Percentiles rank a stretch among this genome's conserved stretches.
phyloP scores from a whole-genome alignment of 2,888 invertebrate species.

The Netelia virgata region DNA sequence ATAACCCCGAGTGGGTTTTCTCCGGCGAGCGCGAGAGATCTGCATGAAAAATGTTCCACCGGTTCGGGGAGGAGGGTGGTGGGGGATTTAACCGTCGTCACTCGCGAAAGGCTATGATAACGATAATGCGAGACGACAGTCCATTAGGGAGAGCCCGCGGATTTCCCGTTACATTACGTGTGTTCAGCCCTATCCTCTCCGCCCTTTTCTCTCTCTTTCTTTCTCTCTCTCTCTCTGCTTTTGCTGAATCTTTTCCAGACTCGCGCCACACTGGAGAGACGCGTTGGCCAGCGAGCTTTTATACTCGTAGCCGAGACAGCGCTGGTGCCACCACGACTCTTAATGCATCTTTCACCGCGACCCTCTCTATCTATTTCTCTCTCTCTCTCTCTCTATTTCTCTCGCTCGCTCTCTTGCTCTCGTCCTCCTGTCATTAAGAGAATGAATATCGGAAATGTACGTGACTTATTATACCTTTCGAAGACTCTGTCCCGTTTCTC shows the following conservation, averaged over 20 bases:
- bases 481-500: slow-evolving; percentile 49
- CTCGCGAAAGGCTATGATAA: slow-evolving; percentile 77
- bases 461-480: slow-evolving; percentile 64
- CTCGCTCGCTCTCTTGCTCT: slow-evolving; percentile 27
- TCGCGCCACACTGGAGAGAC: slow-evolving; percentile 54
- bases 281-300: slow-evolving; percentile 39
- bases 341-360: slow-evolving; percentile 67
- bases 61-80: slow-evolving; percentile 23
- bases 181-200: background rate
- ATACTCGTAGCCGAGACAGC: slow-evolving; percentile 37
- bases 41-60: slow-evolving; percentile 73
- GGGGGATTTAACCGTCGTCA: slow-evolving; percentile 78
- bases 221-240: slow-evolving; percentile 4
- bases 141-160: slow-evolving; percentile 74
- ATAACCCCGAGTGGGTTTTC: slow-evolving; percentile 29
- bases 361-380: slow-evolving; percentile 17
- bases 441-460: slow-evolving; percentile 66
- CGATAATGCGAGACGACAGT: slow-evolving; percentile 79
- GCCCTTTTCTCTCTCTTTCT: slow-evolving; percentile 8
- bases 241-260: slow-evolving; percentile 45
- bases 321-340: slow-evolving; percentile 53
- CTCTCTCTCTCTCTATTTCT: slow-evolving; percentile 37
- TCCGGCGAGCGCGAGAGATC: slow-evolving; percentile 59
- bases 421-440: slow-evolving; percentile 63
- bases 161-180: slow-evolving; percentile 63